phyloP scores from a whole-genome alignment of 2,797 vertebrate genomes.

The Chloroceryle amazona region DNA sequence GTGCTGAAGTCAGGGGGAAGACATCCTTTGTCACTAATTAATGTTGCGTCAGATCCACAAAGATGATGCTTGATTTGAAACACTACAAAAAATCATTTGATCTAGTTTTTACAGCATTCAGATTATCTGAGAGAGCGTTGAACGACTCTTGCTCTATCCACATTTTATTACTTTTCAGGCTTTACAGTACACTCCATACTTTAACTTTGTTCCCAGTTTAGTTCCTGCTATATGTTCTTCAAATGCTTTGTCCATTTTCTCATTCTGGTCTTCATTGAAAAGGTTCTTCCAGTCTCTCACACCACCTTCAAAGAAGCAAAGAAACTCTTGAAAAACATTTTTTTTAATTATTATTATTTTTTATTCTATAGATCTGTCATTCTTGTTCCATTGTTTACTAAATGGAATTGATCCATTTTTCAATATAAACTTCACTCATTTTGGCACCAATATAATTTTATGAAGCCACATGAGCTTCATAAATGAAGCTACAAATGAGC shows the following conservation, averaged over 20 bases:
- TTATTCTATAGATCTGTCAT: neutral
- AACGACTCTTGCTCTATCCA: neutral
- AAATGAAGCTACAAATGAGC: too few relatives aligned
- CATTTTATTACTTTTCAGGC: slow-evolving; percentile 14
- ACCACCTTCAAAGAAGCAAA: slow-evolving; percentile 74
- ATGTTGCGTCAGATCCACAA: neutral
- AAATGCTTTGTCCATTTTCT: slow-evolving; percentile 85
- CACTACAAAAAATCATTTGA: neutral
- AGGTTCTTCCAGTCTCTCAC: slow-evolving; percentile 88
- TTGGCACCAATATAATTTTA: neutral
- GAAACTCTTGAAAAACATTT: neutral
- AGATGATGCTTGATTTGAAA: neutral
- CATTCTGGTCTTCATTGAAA: slow-evolving; percentile 85
- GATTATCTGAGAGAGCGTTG: neutral
- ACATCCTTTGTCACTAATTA: neutral
- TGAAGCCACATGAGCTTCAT: neutral
- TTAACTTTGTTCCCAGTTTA: slow-evolving; percentile 79
- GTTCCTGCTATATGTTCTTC: slow-evolving; percentile 79
- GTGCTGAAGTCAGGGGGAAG: neutral
- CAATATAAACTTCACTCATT: neutral
- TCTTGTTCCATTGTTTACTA: neutral
- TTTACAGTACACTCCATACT: slow-evolving; percentile 83
- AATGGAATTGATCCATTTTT: neutral
- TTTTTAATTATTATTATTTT: neutral
- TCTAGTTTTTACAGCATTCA: neutral